Evolutionary conservation across 2,888 invertebrate genomes (phyloP), one percentile per base, ranked within the genome.

Genomic region (Chalcosyrphus nemorum): DNA sequence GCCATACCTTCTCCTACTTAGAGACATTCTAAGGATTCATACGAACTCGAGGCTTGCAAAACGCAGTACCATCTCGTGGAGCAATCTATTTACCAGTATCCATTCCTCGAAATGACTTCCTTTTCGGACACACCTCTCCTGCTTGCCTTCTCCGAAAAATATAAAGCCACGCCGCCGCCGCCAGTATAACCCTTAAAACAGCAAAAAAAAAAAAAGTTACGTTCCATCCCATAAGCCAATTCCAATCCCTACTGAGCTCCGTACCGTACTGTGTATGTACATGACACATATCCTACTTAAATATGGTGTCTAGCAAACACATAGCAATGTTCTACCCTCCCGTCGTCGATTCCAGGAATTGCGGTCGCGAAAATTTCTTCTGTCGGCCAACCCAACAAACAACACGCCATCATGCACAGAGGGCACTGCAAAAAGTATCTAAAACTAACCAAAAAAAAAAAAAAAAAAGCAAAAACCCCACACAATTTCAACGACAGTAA

Each of bases 301-400:
- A 56, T 54, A 71, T 65, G 72, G 70, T 71, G 38, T 86, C 86
- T 86, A 86, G 86, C 85, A 84, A 84, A 71, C 74, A 80, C 75
- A 86, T 72, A 74, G 63, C 65, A 71, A 76, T 75, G 70, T 52
- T 41, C 32, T 80, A 80, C 72, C 72, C 78, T 78, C 70, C 54
- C 52, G 43, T 43, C 57, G 66, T 43, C 57, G 66, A 81, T 87
- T 87, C 87, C 81, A 80, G 80, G 87, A 87, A 87, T 84, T 86
- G 75, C 84, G 86, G 86, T 86, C 86, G 86, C 86, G 86, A 86
- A 86, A 78, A 86, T 86, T 81, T 85, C n/a, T n/a, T n/a, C 50
- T 80, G 78, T 63, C 72, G 76, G 68, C 71, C 45, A 71, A 61
- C 50, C 56, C 63, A 52, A 68, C 43, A 66, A 71, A 63, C 9